phyloP scores from a whole-genome alignment of 2,888 invertebrate species.

The Rotaria socialis region DNA sequence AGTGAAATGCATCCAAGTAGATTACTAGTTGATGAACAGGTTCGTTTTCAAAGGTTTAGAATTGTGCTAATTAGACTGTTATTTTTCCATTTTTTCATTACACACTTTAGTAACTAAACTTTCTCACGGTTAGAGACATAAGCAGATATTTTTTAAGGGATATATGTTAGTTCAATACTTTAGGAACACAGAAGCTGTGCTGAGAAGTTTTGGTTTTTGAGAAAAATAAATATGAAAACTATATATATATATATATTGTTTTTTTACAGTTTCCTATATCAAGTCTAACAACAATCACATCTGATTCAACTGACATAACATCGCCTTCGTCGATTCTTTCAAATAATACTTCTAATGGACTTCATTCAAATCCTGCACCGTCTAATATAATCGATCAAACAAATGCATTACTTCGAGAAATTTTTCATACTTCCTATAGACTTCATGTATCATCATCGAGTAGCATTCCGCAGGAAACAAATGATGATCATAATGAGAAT shows the following conservation, averaged over 20 bases:
- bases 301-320: background rate
- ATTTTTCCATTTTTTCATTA: too few species aligned
- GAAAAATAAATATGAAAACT: background rate
- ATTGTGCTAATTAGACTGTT: too few species aligned
- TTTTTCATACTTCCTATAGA: background rate
- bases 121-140: too few species aligned
- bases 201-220: too few species aligned
- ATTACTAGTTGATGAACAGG: background rate
- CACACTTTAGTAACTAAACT: too few species aligned
- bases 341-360: background rate
- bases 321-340: background rate
- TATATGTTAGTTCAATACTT: too few species aligned
- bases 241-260: background rate
- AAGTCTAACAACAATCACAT: background rate
- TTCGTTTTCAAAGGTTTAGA: background rate
- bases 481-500: background rate
- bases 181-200: too few species aligned
- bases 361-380: background rate
- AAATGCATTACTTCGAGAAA: background rate
- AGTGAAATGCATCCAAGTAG: background rate
- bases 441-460: background rate
- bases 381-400: background rate
- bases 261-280: background rate
- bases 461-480: background rate
- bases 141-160: too few species aligned